Evolutionary conservation across 2,888 invertebrate species (phyloP).

Genomic region (Pachydiplax longipennis): DNA sequence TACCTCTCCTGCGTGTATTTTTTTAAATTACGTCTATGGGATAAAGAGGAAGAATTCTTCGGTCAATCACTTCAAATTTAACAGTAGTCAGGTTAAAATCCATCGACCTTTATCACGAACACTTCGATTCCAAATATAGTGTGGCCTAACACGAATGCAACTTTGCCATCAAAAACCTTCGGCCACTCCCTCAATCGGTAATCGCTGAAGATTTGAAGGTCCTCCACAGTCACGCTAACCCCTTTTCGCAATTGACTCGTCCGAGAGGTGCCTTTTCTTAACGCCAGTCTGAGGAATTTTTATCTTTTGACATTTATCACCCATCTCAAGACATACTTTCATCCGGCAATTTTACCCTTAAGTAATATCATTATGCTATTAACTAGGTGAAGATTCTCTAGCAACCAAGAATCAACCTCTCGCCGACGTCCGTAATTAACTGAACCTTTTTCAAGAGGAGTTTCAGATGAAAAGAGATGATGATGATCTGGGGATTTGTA

Average conservation of each 20-base stretch:
- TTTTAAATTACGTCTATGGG: no score
- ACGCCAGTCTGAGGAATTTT: neutral
- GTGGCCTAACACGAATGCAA: neutral
- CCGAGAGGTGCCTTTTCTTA: neutral
- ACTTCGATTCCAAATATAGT: neutral
- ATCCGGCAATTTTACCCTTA: no score
- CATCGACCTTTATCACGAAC: neutral
- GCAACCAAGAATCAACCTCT: no score
- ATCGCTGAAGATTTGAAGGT: neutral
- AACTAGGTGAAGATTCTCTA: no score
- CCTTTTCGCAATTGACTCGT: neutral
- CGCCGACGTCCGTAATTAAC: no score
- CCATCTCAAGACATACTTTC: neutral
- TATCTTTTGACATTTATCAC: neutral
- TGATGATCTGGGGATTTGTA: no score
- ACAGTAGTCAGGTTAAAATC: neutral
- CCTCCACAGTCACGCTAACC: neutral
- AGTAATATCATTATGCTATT: no score
- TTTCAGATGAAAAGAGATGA: no score
- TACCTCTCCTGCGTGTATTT: no score
- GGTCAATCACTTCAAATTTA: no score
- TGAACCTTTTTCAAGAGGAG: no score
- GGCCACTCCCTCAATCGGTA: neutral
- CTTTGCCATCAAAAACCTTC: neutral
- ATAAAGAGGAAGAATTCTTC: neutral